Base-by-base conservation (phyloP, 2,888 invertebrate genomes). In the Heteromyza rotundicornis region DNA sequence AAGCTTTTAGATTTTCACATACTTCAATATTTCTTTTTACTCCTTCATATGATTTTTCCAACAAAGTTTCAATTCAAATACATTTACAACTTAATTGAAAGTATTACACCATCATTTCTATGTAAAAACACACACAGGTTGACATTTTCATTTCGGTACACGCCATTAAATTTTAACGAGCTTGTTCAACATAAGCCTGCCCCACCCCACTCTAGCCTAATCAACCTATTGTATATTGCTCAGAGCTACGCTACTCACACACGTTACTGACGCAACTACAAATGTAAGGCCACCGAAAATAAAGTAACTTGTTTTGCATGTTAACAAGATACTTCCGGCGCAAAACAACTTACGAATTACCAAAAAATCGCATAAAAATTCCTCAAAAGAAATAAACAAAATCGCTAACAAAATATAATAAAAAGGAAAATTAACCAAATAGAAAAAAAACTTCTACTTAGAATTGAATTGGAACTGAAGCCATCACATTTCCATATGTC, bases 291-390 rank as follows among this genome's bases (percentile, higher is more conserved):
- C n/a, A n/a, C 19, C 52, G 40, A 50, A 61, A 50, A 52, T 49
- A 51, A 65, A 77, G 74, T 76, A 65, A 69, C 76, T 76, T 74
- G 74, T 77, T 76, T 74, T 76, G 76, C 77, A 76, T 77, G 77
- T 76, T 77, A 76, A 77, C 75, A 76, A 77, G 76, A 76, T 73
- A 77, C 76, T 76, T 76, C 75, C 77, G 75, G 70, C 65, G 64
- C 66, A 70, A 68, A 69, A 68, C 60, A 71, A 68, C 67, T 20
- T 47, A 47, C 47, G n/a, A n/a, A n/a, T n/a, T 40, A 20, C 47
- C 40, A n/a, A 36, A n/a, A 36, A 57, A 40, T 57, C 61, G 47
- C 52, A 57, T 61, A 57, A 61, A 61, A 61, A 61, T 57, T 61
- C 61, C 57, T 47, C 57, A 57, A 12, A 5, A 40, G n/a, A 57